phyloP scores from a whole-genome alignment of 64 coral and sea anemone genomes.

The Cladopsammia gracilis region DNA sequence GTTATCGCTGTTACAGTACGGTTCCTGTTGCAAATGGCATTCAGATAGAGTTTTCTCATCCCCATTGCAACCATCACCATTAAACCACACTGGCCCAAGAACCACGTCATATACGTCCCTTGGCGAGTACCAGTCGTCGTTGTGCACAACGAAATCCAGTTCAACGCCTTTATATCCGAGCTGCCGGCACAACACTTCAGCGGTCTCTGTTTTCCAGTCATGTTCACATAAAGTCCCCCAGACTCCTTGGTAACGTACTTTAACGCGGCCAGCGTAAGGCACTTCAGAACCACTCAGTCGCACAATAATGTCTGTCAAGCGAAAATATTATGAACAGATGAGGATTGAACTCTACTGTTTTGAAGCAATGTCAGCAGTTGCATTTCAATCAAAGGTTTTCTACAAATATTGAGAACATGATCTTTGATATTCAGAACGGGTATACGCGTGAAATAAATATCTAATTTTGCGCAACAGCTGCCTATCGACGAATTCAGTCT shows the following conservation, averaged over 20 bases:
- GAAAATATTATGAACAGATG: background rate
- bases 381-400: no score
- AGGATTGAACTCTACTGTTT: no score
- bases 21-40: background rate
- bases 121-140: background rate
- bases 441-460: no score
- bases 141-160: background rate
- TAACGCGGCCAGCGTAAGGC: slow-evolving; percentile 34
- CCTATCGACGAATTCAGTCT: no score
- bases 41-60: background rate
- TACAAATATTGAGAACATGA: no score
- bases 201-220: slow-evolving; percentile 30
- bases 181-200: slow-evolving; percentile 32
- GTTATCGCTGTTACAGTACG: background rate
- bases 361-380: no score
- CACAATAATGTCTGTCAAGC: background rate
- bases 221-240: slow-evolving; percentile 19
- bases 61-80: slow-evolving; percentile 4
- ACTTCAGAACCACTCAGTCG: slow-evolving; percentile 7
- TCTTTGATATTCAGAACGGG: no score
- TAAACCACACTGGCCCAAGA: slow-evolving; percentile 31
- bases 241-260: slow-evolving; percentile 44
- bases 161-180: slow-evolving; percentile 29
- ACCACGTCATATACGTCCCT: background rate
- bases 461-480: no score